These are phyloP conservation scores for Ophiothrix spiculata DNA, from an alignment of 35 echinoderm and acorn worm genomes.

Conservation along the genomic window DNA sequence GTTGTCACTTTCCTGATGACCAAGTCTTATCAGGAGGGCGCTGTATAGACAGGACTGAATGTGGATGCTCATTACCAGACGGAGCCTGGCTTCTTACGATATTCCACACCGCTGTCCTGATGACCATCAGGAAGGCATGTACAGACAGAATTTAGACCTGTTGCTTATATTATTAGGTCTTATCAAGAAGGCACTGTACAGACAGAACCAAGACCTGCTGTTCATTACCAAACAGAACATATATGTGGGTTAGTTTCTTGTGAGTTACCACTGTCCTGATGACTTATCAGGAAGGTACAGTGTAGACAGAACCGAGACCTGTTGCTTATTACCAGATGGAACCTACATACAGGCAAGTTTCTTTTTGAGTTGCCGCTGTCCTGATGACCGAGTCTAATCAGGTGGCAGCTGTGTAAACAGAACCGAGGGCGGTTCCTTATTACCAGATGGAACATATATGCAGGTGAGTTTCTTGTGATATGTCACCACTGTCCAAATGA, in stretches of 20 bases:
- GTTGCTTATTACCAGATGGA: too few species aligned
- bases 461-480: slow-evolving; percentile 50
- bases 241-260: slow-evolving; percentile 40
- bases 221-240: slow-evolving; percentile 45
- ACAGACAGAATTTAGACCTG: slow-evolving; percentile 45
- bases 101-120: not conserved
- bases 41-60: not conserved
- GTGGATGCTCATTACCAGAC: too few species aligned
- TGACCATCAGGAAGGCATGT: slow-evolving; percentile 55
- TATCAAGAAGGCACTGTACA: not conserved
- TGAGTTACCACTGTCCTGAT: too few species aligned
- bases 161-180: too few species aligned
- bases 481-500: too few species aligned
- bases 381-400: slow-evolving; percentile 45
- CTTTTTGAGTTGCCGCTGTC: too few species aligned
- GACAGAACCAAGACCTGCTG: too few species aligned
- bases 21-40: not conserved
- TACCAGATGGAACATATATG: slow-evolving; percentile 60
- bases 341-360: too few species aligned
- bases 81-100: too few species aligned
- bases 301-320: too few species aligned
- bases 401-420: slow-evolving; percentile 58
- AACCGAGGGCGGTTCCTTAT: slow-evolving; percentile 52
- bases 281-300: too few species aligned
- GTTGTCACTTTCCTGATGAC: not conserved